A percentile compares a stretch with the other conserved stretches of the same genome.
Evolutionary conservation across 2,888 invertebrate species (phyloP).

Genomic region (Pyrrhia umbra): DNA sequence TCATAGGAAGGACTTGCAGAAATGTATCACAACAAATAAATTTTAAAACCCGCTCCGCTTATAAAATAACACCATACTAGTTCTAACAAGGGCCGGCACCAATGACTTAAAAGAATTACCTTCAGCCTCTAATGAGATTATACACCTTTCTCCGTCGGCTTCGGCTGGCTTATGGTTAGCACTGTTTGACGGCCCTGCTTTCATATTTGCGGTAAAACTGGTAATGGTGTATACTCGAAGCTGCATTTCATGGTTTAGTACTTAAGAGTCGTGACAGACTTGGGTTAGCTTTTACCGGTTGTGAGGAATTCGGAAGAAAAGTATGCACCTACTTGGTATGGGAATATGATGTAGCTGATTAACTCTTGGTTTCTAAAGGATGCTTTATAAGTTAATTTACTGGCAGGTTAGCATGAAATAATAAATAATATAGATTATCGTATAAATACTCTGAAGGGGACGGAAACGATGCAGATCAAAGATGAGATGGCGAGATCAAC

Average conservation of each 20-base stretch:
- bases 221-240: conserved; percentile 34
- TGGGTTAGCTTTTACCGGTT: conserved; percentile 23
- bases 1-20: too few relatives aligned
- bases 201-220: conserved; percentile 59
- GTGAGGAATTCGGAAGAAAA: conserved; percentile 40
- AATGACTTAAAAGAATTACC: conserved; percentile 75
- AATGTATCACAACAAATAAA: background rate
- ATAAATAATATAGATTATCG: too few relatives aligned
- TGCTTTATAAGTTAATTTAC: background rate
- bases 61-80: conserved; percentile 21
- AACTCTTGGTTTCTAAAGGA: background rate
- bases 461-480: background rate
- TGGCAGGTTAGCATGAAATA: background rate
- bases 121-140: conserved; percentile 75
- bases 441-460: too few relatives aligned
- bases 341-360: background rate
- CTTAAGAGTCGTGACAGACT: conserved; percentile 38
- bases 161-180: conserved; percentile 54
- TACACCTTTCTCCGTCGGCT: conserved; percentile 68
- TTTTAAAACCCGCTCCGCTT: conserved; percentile 22
- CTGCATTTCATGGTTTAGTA: conserved; percentile 47
- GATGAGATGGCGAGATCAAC: background rate
- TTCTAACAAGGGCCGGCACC: conserved; percentile 67
- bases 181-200: conserved; percentile 47
- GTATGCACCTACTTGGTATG: conserved; percentile 15